These are phyloP conservation scores for Hydraecia micacea DNA, from an alignment of 2,888 invertebrate genomes.

Conservation along the genomic window DNA sequence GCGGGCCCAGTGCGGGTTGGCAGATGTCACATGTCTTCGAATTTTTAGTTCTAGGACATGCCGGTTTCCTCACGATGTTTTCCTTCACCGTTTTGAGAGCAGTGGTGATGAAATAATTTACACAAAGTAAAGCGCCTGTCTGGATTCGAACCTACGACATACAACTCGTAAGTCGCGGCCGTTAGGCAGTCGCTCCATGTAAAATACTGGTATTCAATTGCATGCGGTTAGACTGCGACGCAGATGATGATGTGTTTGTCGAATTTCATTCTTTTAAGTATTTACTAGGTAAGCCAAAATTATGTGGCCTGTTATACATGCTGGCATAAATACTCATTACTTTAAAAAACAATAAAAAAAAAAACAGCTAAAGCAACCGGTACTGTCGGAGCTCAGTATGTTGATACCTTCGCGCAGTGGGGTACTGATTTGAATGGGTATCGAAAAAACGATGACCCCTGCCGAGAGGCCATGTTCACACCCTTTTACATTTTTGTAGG, in stretches of 20 bases:
- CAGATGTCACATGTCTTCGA: too few species aligned
- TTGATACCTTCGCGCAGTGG: conserved; percentile 60
- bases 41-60: too few species aligned
- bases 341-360: not conserved
- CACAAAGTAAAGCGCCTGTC: too few species aligned
- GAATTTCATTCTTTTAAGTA: not conserved
- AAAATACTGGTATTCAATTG: too few species aligned
- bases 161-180: too few species aligned
- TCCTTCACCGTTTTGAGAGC: too few species aligned
- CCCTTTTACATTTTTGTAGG: conserved; percentile 42
- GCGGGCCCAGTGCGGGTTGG: too few species aligned
- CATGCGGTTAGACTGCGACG: too few species aligned
- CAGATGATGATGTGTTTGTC: not conserved
- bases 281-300: not conserved
- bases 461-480: conserved; percentile 56
- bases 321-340: conserved; percentile 2
- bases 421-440: conserved; percentile 41
- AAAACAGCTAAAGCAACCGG: not conserved
- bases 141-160: too few species aligned
- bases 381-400: conserved; percentile 8
- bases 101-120: too few species aligned
- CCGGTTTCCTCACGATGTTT: too few species aligned
- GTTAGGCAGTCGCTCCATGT: too few species aligned
- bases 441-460: conserved; percentile 54
- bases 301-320: not conserved